phyloP scores from a whole-genome alignment of 2,888 invertebrate species.

The Drosophila limbata region DNA sequence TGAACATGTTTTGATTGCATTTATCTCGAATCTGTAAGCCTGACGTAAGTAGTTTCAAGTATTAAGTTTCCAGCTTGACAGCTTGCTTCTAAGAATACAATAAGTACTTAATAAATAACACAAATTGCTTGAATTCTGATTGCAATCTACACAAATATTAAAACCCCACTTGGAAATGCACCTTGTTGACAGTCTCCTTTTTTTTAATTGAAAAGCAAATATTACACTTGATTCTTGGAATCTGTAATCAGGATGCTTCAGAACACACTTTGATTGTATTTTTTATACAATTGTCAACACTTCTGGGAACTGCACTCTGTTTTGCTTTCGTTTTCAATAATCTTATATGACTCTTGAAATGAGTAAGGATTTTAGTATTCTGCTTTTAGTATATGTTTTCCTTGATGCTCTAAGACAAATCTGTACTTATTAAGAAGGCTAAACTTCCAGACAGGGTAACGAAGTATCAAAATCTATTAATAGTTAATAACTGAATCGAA shows the following conservation, averaged over 20 bases:
- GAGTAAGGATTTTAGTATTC: not conserved
- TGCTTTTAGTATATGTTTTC: not conserved
- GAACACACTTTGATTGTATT: not conserved
- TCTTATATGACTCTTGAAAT: not conserved
- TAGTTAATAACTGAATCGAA: no score
- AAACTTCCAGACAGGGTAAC: no score
- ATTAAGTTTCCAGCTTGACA: not conserved
- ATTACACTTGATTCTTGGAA: not conserved
- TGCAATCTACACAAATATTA: not conserved
- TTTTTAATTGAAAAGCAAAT: not conserved
- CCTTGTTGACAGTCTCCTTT: not conserved
- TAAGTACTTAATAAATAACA: not conserved
- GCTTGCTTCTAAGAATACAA: not conserved
- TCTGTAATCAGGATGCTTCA: not conserved
- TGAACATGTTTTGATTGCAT: constrained; percentile 8
- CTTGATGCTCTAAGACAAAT: not conserved
- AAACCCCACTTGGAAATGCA: not conserved
- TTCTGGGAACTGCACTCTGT: not conserved
- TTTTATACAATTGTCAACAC: not conserved
- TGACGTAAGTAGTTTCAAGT: not conserved
- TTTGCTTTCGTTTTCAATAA: not conserved
- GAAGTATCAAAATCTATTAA: no score
- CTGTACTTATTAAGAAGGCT: not conserved
- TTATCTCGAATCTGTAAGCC: not conserved
- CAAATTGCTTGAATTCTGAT: not conserved